Conservation (phyloP, 2,797 vertebrate species). For the Novumbra hubbsi region DNA sequence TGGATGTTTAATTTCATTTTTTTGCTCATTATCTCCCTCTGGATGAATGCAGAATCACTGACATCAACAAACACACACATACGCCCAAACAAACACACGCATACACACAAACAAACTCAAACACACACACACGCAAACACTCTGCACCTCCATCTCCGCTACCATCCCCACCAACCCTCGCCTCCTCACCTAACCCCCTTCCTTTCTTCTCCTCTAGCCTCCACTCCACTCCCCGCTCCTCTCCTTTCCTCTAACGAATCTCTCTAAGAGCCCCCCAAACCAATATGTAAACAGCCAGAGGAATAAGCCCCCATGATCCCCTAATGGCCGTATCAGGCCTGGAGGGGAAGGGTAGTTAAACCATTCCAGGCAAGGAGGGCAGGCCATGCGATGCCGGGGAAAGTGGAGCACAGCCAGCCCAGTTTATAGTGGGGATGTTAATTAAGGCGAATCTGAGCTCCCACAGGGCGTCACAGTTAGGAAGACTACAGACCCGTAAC, state of each 20-base stretch:
- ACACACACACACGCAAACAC: not conserved
- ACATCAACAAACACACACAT: not conserved
- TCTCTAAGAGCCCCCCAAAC: slow-evolving; percentile 35
- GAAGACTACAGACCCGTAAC: not conserved
- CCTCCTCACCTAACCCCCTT: slow-evolving; percentile 2
- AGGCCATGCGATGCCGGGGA: slow-evolving; percentile 24
- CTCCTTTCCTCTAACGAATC: slow-evolving; percentile 43
- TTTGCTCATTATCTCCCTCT: too few species aligned
- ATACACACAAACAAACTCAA: slow-evolving; percentile 12
- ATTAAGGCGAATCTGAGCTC: slow-evolving; percentile 55
- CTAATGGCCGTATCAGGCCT: slow-evolving; percentile 54
- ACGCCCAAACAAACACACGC: not conserved
- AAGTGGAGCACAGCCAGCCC: slow-evolving; percentile 26
- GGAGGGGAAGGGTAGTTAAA: slow-evolving; percentile 2
- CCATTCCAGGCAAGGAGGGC: slow-evolving; percentile 27
- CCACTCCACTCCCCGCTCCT: not conserved
- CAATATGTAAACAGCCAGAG: slow-evolving; percentile 60
- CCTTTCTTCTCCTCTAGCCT: slow-evolving; percentile 17
- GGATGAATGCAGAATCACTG: not conserved
- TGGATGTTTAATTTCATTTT: too few species aligned
- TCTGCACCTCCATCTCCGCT: too few species aligned
- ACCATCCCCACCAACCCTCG: too few species aligned
- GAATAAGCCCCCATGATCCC: slow-evolving; percentile 45
- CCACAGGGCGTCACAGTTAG: slow-evolving; percentile 21
- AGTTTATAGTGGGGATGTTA: slow-evolving; percentile 57